phyloP scores from a whole-genome alignment of 2,888 invertebrate genomes.

The Osedax fenrisi region DNA sequence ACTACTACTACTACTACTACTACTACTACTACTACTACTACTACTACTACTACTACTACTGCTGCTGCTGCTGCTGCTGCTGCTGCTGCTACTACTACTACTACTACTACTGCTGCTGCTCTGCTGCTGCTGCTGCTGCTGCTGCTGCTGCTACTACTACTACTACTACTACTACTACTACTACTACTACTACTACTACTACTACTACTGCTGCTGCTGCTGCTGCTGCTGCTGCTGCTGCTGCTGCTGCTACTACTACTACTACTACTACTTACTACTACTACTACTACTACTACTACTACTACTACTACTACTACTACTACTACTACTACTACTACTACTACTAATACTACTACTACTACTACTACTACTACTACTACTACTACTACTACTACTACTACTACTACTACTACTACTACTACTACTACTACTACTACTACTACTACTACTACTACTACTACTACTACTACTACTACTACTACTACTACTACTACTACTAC shows the following conservation, averaged over 20 bases:
- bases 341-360: no score
- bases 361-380: slow-evolving; percentile 17
- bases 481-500: slow-evolving; percentile 17
- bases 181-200: slow-evolving; percentile 23
- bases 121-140: no score
- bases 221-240: slow-evolving; percentile 15
- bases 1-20: slow-evolving; percentile 16
- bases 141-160: slow-evolving; percentile 29
- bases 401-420: slow-evolving; percentile 17
- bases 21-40: no score
- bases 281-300: slow-evolving; percentile 24
- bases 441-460: slow-evolving; percentile 17
- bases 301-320: slow-evolving; percentile 17
- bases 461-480: slow-evolving; percentile 17
- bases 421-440: slow-evolving; percentile 14
- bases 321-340: no score
- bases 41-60: no score
- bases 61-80: no score
- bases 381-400: slow-evolving; percentile 17
- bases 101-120: no score
- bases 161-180: slow-evolving; percentile 24
- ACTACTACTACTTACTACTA: no score
- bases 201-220: slow-evolving; percentile 19
- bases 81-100: no score
- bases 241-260: slow-evolving; percentile 22